Conservation (phyloP, 2,113 vertebrate species). For the Falco punctatus region DNA sequence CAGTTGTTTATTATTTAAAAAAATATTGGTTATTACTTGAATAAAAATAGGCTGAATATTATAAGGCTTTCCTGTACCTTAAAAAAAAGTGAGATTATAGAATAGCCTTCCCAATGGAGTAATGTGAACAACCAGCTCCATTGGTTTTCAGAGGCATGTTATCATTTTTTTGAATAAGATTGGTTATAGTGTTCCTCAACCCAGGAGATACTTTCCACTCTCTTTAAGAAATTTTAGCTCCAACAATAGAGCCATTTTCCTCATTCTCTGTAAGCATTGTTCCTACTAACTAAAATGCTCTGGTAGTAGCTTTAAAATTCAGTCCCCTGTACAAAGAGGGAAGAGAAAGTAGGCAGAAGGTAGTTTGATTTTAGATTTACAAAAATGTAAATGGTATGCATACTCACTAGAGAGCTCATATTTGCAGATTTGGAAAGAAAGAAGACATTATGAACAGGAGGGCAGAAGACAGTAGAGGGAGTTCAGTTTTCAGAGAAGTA, state of each 20-base stretch:
- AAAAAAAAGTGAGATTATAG: neutral
- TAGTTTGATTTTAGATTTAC: neutral
- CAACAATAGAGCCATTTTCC: neutral
- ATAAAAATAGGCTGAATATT: neutral
- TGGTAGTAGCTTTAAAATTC: neutral
- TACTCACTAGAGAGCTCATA: neutral
- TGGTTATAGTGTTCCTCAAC: neutral
- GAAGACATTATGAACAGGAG: neutral
- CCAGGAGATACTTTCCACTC: neutral
- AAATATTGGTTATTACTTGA: neutral
- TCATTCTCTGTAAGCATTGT: neutral
- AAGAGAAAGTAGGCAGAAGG: neutral
- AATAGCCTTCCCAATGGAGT: neutral
- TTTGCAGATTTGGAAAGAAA: neutral
- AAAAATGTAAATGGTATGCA: neutral
- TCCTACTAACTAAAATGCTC: neutral
- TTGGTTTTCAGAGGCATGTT: neutral
- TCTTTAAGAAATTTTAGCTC: neutral
- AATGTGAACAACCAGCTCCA: neutral
- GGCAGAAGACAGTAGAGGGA: neutral
- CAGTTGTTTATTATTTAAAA: neutral
- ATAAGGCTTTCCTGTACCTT: neutral
- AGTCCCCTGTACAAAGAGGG: neutral
- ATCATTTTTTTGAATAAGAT: neutral
- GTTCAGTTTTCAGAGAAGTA: constrained; percentile 20